Evolutionary conservation across 2,113 vertebrate species (phyloP).

Genomic region (Alces alces): DNA sequence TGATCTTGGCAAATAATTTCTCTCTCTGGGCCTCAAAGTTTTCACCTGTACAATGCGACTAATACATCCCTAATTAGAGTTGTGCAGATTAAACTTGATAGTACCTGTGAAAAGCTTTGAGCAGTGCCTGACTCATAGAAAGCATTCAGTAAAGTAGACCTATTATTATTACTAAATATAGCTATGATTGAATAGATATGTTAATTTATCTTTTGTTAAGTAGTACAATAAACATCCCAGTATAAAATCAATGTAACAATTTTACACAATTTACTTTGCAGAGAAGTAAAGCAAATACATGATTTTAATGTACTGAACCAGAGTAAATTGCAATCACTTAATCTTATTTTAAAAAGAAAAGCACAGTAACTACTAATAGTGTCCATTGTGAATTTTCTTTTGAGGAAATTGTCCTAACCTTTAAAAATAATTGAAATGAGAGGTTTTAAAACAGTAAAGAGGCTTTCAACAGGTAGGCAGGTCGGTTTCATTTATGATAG

Average conservation of each 20-base stretch:
- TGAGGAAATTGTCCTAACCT: not conserved
- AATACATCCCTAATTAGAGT: not conserved
- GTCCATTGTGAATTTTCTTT: not conserved
- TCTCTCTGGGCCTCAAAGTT: not conserved
- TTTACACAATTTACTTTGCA: slow-evolving; percentile 29
- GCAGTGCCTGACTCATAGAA: not conserved
- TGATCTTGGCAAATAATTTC: not conserved
- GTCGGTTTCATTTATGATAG: not conserved
- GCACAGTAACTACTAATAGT: not conserved
- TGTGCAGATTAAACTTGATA: not conserved
- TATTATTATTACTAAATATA: slow-evolving; percentile 12
- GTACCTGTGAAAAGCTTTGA: not conserved
- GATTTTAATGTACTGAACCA: not conserved
- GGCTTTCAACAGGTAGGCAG: not conserved
- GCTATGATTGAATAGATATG: not conserved
- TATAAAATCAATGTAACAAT: slow-evolving; percentile 9
- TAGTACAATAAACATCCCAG: not conserved
- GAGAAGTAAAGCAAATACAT: not conserved
- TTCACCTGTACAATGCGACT: not conserved
- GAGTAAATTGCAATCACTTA: slow-evolving; percentile 10
- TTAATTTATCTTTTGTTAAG: slow-evolving; percentile 39
- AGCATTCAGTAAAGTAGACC: not conserved
- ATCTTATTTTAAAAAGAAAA: slow-evolving; percentile 13
- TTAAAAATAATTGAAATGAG: not conserved
- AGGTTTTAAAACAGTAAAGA: slow-evolving; percentile 38